Conservation (phyloP, 2,797 vertebrate genomes). For the Chaetophractus vellerosus region DNA sequence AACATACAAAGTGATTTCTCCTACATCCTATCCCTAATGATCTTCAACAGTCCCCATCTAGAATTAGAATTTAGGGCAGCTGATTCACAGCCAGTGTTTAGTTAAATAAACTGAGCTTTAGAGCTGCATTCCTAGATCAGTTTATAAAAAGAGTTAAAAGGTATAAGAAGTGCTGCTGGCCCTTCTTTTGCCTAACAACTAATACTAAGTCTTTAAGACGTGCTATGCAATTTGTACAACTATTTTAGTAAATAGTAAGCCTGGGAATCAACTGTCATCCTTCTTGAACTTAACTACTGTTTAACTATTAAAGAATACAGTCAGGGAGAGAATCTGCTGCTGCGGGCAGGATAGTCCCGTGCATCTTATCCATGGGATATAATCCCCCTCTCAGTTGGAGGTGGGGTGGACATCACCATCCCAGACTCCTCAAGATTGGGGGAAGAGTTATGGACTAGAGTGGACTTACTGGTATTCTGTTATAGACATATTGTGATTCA, state of each 20-base stretch:
- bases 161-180: background rate
- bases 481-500: no score
- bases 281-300: background rate
- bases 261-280: background rate
- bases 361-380: no score
- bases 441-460: no score
- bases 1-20: conserved; percentile 8
- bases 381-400: no score
- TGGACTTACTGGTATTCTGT: no score
- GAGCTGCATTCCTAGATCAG: background rate
- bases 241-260: background rate
- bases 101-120: background rate
- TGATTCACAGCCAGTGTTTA: background rate
- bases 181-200: background rate
- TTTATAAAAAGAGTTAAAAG: background rate
- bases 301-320: background rate
- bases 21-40: background rate
- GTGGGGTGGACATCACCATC: no score
- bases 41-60: conserved; percentile 11
- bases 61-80: background rate
- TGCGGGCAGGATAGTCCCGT: no score
- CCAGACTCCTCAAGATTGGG: no score
- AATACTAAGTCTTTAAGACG: background rate
- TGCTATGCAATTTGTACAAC: background rate
- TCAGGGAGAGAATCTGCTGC: no score